Base-by-base conservation (phyloP, 2,113 vertebrate species). In the Sorex araneus region DNA sequence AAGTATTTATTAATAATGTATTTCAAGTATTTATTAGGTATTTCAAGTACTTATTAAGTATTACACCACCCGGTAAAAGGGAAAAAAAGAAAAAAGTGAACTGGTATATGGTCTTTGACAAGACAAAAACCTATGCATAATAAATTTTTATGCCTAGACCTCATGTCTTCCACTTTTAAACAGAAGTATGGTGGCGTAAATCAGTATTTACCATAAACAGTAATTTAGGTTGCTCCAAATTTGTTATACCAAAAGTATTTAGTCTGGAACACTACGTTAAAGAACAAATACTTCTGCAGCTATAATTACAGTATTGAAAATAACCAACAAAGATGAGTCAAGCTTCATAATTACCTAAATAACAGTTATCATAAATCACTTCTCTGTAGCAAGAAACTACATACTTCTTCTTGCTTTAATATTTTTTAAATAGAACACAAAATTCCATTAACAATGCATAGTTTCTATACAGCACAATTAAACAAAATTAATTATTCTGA, bases 251-350 rank as follows among this genome's bases (percentile, higher is more conserved):
- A 87, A 82, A 94, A 76, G 57, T 75, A 91, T 69, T 69, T 82
- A 95, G 85, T 93, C 85, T 88, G 15, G 34, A 28, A 86, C 45
- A 92, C 28, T 36, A 21, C 92, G 50, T 90, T 82, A 88, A 88
- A 80, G 45, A 95, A 75, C 43, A 90, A 82, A 69, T 67, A 91
- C 82, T 83, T 21, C 9, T 15, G 2, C 45, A 79, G 50, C 95
- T 95, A 94, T 2, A 92, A 10, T 19, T 83, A 93, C n/a, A 28
- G 9, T n/a, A 92, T 1, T 88, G 88, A 92, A 92, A 94, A 95
- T 36, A 85, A 87, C 92, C 88, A 95, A 94, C 92, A 89, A 60
- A 90, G 73, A 94, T 92, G 83, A 95, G 34, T 90, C 95, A 90
- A 79, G 60, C 92, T 92, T 95, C 50, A 92, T 90, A 93, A 93